Evolutionary conservation across 1,140 invertebrate genomes (phyloP).

Genomic region (Pseudoatta argentina): DNA sequence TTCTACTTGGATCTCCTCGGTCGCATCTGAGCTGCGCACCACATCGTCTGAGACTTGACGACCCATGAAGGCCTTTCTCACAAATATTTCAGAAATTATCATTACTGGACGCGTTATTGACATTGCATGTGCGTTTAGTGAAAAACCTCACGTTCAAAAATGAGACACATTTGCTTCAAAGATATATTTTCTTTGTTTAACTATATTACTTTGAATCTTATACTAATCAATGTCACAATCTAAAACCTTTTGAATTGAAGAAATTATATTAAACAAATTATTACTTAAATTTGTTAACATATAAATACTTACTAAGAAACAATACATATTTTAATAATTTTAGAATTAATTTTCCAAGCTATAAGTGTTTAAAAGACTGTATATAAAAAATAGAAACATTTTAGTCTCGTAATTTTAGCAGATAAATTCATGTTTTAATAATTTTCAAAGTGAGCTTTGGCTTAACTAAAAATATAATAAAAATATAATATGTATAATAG

Average conservation of each 20-base stretch:
- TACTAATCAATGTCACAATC: neutral
- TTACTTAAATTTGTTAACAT: too few relatives aligned
- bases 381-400: neutral
- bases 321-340: neutral
- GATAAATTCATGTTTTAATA: neutral
- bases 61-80: conserved; percentile 86
- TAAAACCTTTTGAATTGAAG: neutral
- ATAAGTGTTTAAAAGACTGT: neutral
- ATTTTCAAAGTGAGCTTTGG: neutral
- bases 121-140: neutral
- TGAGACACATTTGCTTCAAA: neutral
- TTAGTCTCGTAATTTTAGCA: neutral
- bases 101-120: conserved; percentile 18
- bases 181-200: neutral
- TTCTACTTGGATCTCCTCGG: conserved; percentile 92
- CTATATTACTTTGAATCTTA: neutral
- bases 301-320: neutral
- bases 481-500: neutral
- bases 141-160: neutral
- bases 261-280: neutral
- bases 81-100: conserved; percentile 46
- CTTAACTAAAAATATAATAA: too few relatives aligned
- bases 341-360: conserved; percentile 2
- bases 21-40: conserved; percentile 90
- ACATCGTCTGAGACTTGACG: conserved; percentile 90